A percentile compares a stretch with the other conserved stretches of the same genome.
phyloP scores from a whole-genome alignment of 2,797 vertebrate species.

The Poecilia picta region DNA sequence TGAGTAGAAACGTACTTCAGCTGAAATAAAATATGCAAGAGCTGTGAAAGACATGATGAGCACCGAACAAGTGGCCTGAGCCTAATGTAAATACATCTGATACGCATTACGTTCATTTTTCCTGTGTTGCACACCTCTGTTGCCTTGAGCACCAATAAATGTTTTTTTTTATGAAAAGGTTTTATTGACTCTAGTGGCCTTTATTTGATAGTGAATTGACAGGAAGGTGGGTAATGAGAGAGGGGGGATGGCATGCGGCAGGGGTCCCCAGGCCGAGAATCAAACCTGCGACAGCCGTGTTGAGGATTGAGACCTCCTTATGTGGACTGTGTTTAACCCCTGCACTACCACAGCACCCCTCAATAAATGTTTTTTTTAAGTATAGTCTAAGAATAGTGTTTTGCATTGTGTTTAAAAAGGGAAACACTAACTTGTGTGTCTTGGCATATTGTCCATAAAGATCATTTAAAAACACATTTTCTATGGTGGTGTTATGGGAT shows the following conservation, averaged over 20 bases:
- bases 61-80: slow-evolving; percentile 44
- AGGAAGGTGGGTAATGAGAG: too few relatives aligned
- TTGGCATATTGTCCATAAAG: background rate
- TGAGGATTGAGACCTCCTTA: too few relatives aligned
- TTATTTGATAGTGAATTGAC: too few relatives aligned
- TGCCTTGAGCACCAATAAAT: background rate
- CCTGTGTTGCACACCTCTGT: slow-evolving; percentile 1
- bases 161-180: background rate
- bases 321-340: too few relatives aligned
- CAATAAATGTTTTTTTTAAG: background rate
- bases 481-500: background rate
- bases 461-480: background rate
- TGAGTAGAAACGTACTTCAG: slow-evolving; percentile 59
- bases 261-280: too few relatives aligned
- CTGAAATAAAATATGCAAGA: slow-evolving; percentile 66
- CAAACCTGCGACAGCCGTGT: too few relatives aligned
- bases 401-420: background rate
- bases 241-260: too few relatives aligned
- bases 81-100: slow-evolving; percentile 38
- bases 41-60: slow-evolving; percentile 59
- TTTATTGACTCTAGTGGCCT: too few relatives aligned
- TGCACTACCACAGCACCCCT: too few relatives aligned
- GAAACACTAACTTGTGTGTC: background rate
- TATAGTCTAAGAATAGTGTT: background rate
- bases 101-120: slow-evolving; percentile 11